Conservation (phyloP, 2,113 vertebrate species). For the human region DNA sequence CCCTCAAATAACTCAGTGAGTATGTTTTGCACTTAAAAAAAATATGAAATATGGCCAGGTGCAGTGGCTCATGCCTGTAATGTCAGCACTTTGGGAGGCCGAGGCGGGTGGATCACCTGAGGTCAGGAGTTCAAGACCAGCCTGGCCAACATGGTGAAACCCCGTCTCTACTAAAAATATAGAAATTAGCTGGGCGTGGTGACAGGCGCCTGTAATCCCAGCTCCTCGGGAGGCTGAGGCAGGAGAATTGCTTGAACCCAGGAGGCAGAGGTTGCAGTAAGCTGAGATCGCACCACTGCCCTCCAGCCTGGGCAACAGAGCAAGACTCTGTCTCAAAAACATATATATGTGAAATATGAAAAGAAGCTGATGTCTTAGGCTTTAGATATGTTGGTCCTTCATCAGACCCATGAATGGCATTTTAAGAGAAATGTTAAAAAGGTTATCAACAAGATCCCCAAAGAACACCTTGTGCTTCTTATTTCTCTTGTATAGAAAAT, state of each 20-base stretch:
- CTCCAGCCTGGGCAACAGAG: no score
- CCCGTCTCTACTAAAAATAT: neutral
- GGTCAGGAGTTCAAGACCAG: neutral
- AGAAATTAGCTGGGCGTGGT: no score
- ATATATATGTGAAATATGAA: neutral
- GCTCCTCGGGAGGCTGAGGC: no score
- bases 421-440: conserved; percentile 44
- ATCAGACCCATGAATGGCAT: neutral
- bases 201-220: no score
- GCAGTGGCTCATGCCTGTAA: neutral
- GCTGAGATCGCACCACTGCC: no score
- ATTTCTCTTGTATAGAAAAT: conserved; percentile 60
- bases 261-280: no score
- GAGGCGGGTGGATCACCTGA: neutral
- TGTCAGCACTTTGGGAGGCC: neutral
- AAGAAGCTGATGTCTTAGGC: neutral
- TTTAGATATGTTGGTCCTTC: conserved; percentile 36
- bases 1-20: neutral
- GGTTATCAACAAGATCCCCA: neutral
- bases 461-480: conserved; percentile 26
- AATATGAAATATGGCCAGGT: neutral
- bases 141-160: neutral
- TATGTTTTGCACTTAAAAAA: conserved; percentile 43
- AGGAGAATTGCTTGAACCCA: no score
- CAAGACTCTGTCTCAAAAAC: no score